Evolutionary conservation across 1,140 invertebrate species (phyloP), one percentile per base, ranked within the genome.

Genomic region (Eriosoma lanigerum): DNA sequence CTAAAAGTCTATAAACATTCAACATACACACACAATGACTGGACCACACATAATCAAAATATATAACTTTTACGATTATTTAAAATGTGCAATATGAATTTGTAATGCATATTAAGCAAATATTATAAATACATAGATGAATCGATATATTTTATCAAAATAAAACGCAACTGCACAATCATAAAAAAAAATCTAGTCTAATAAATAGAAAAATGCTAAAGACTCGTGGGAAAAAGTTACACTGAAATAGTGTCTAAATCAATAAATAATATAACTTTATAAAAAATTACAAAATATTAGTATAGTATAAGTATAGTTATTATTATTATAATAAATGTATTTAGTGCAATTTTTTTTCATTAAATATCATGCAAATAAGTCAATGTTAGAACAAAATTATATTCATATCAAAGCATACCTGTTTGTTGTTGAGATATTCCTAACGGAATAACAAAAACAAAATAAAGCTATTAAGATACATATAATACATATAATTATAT

Each of bases 381-480:
- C 44, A 60, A 9, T 19, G 32, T 0, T 46, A 48, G 10, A 29
- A 72, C 52, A 72, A 19, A 29, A 72, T 70, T 70, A 4, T 19
- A 52, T 26, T 52, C 46, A n/a, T 26, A 52, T 72, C 56, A 78
- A 60, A 78, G 75, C 54, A 58, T 78, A 78, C 75, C 75, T 78
- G 75, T 78, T 78, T 78, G 75, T 21, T 78, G 75, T 58, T 78
- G 75, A 78, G 75, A 38, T 78, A 78, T 58, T 78, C 75, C 75
- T 78, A 78, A 78, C 54, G 29, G 26, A 56, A 76, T 76, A 76
- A 78, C 4, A 78, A 78, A 78, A 78, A 60, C 54, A 78, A 58
- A 78, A 78, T 21, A 78, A 78, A 78, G 75, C 75, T 78, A 17
- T 78, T 78, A 62, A 62, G 15, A 62, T 62, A 50, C 24, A 72